These are phyloP conservation scores for Philopotamus ludificatus DNA, from an alignment of 1,140 invertebrate species.

Conservation along the genomic window DNA sequence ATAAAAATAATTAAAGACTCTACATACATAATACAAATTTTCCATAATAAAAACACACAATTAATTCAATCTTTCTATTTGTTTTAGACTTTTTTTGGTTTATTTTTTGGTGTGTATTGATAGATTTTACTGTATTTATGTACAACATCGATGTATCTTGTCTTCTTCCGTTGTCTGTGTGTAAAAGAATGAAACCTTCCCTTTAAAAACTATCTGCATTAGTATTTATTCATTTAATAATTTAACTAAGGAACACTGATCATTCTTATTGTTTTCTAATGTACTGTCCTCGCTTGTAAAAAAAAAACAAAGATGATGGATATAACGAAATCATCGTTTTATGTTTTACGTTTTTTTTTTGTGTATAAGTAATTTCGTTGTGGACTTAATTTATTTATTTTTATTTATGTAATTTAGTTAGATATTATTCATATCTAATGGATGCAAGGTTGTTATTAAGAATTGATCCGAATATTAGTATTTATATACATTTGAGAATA, in stretches of 20 bases:
- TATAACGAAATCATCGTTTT: not conserved
- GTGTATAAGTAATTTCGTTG: no score
- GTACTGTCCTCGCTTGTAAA: not conserved
- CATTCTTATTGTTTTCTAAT: not conserved
- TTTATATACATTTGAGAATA: no score
- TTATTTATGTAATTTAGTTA: no score
- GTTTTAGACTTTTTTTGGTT: no score
- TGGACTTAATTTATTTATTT: no score
- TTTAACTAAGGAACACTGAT: not conserved
- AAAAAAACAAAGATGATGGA: slow-evolving; percentile 4
- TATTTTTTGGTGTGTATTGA: not conserved
- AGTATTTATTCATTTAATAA: not conserved
- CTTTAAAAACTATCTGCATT: not conserved
- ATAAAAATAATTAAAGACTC: not conserved
- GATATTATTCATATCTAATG: no score
- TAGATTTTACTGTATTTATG: not conserved
- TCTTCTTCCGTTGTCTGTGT: not conserved
- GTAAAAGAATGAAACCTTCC: not conserved
- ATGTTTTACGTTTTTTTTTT: no score
- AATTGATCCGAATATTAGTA: no score
- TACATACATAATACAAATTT: not conserved
- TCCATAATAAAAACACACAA: not conserved
- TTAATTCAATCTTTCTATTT: not conserved
- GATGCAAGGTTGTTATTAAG: no score
- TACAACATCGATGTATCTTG: not conserved